These are phyloP conservation scores for Chamaedrilus cognettii DNA, from an alignment of 2,888 invertebrate genomes.

Conservation along the genomic window DNA sequence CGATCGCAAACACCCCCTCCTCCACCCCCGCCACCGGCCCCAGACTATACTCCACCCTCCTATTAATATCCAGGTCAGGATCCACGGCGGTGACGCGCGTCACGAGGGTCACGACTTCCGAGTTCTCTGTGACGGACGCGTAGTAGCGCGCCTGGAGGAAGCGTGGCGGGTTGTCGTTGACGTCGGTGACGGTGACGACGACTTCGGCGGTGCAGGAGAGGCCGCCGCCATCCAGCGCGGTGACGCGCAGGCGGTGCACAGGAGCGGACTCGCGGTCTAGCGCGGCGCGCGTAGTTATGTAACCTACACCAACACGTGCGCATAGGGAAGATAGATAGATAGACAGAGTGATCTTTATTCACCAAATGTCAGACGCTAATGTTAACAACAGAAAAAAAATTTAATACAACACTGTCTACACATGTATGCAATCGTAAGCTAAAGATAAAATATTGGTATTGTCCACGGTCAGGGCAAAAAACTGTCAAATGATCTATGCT, in stretches of 20 bases:
- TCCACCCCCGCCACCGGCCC: conserved; percentile 70
- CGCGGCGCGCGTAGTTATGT: conserved; percentile 24
- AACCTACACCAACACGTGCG: too few species aligned
- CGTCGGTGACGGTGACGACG: conserved; percentile 45
- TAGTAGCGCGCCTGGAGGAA: conserved; percentile 40
- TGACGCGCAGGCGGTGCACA: conserved; percentile 50
- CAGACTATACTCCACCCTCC: background rate
- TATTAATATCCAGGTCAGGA: conserved; percentile 64
- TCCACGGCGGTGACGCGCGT: conserved; percentile 52
- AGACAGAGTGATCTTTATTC: too few species aligned
- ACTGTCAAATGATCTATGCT: too few species aligned
- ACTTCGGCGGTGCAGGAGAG: conserved; percentile 45
- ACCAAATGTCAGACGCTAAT: too few species aligned
- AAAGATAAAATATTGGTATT: too few species aligned
- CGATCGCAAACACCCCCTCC: conserved; percentile 86
- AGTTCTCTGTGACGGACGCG: conserved; percentile 83
- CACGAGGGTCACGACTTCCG: conserved; percentile 78
- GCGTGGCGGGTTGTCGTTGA: conserved; percentile 52
- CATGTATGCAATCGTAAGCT: too few species aligned
- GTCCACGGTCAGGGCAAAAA: too few species aligned
- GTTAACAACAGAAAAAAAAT: too few species aligned
- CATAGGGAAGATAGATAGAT: too few species aligned
- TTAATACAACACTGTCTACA: too few species aligned
- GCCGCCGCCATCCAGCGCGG: conserved; percentile 41
- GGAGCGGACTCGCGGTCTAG: conserved; percentile 61